Conservation (phyloP, 1,140 invertebrate genomes). For the Anastatus disparis region DNA sequence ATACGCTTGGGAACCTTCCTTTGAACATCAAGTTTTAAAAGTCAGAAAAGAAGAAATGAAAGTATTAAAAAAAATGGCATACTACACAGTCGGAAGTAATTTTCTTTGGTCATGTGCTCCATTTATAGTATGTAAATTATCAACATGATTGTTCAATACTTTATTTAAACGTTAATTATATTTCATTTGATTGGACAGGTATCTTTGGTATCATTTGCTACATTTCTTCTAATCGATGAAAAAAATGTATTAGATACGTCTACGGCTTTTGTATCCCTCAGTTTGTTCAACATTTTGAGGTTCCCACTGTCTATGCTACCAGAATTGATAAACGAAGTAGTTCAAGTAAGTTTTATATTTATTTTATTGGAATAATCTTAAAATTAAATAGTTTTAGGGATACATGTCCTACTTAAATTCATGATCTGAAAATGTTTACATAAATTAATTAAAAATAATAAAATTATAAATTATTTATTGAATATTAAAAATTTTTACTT, state of each 20-base stretch:
- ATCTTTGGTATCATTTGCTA: slow-evolving; percentile 91
- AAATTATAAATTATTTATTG: too few species aligned
- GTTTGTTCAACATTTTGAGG: slow-evolving; percentile 97
- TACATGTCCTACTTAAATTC: too few species aligned
- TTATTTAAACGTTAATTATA: slow-evolving; percentile 20
- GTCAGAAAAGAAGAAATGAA: slow-evolving; percentile 87
- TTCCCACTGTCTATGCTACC: slow-evolving; percentile 92
- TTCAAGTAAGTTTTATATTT: slow-evolving; percentile 77
- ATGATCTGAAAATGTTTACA: too few species aligned
- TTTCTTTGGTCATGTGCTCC: slow-evolving; percentile 97
- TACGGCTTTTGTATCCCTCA: slow-evolving; percentile 95
- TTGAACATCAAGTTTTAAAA: slow-evolving; percentile 84
- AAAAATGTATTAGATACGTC: slow-evolving; percentile 84
- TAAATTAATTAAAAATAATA: too few species aligned
- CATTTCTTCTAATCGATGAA: slow-evolving; percentile 86
- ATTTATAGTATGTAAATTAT: slow-evolving; percentile 83
- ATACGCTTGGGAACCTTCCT: slow-evolving; percentile 92
- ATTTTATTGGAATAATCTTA: neutral
- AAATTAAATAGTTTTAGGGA: slow-evolving; percentile 2
- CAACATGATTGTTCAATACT: neutral
- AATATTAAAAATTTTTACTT: too few species aligned
- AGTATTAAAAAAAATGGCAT: slow-evolving; percentile 85
- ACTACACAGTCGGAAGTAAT: slow-evolving; percentile 88
- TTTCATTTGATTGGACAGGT: slow-evolving; percentile 71
- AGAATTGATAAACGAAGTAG: slow-evolving; percentile 88